Evolutionary conservation across 2,113 vertebrate genomes (phyloP).

Genomic region (Pseudorhombus dupliciocellatus): DNA sequence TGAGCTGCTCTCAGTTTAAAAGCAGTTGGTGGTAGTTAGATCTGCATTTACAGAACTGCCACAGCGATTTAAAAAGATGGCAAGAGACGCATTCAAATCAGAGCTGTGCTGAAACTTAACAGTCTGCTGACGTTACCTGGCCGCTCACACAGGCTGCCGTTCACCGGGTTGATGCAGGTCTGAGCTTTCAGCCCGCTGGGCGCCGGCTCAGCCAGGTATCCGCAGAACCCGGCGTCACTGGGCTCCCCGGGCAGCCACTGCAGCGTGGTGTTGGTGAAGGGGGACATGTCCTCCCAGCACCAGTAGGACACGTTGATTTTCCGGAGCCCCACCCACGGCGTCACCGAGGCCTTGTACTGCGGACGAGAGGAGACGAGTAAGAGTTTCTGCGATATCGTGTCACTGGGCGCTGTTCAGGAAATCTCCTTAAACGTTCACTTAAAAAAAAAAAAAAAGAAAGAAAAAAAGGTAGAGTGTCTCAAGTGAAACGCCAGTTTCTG

Average conservation of each 20-base stretch:
- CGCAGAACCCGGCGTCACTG: conserved; percentile 94
- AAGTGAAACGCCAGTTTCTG: neutral
- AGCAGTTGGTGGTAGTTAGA: conserved; percentile 1
- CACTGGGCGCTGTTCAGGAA: neutral
- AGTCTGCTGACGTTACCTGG: conserved; percentile 86
- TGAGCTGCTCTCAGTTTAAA: neutral
- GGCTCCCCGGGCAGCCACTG: conserved; percentile 93
- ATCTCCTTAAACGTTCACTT: neutral
- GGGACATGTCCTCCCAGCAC: conserved; percentile 99
- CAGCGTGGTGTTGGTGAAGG: conserved; percentile 92
- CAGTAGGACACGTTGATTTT: conserved; percentile 98
- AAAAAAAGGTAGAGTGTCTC: too few relatives aligned
- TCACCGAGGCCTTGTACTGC: conserved; percentile 87
- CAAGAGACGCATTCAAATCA: neutral
- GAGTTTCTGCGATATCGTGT: neutral
- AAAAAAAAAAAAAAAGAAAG: too few relatives aligned
- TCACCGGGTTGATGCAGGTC: conserved; percentile 86
- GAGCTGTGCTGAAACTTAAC: too few relatives aligned
- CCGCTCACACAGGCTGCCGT: conserved; percentile 93
- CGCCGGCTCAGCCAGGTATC: conserved; percentile 90
- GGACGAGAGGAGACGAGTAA: conserved; percentile 16
- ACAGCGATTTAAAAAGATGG: neutral
- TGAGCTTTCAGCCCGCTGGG: conserved; percentile 89
- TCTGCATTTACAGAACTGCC: neutral
- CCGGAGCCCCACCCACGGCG: conserved; percentile 95